These are phyloP conservation scores for Peromyscus polionotus DNA, from an alignment of 2,113 vertebrate genomes.

Conservation along the genomic window DNA sequence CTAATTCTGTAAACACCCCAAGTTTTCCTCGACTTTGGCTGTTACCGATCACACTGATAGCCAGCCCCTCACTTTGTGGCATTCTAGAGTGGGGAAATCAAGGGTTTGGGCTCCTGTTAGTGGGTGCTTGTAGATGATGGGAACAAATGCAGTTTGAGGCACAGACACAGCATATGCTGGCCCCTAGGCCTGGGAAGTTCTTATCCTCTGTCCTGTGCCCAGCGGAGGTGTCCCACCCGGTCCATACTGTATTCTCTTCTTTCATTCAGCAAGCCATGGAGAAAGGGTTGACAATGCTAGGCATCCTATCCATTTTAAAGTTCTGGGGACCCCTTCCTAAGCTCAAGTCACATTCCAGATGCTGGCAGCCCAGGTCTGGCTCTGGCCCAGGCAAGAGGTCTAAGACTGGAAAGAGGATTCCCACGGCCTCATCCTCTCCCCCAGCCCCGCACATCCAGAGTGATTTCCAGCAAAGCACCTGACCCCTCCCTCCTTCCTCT, in stretches of 20 bases:
- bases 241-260: background rate
- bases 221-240: background rate
- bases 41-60: background rate
- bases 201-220: background rate
- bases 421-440: background rate
- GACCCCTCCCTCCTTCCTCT: slow-evolving; percentile 44
- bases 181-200: background rate
- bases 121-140: background rate
- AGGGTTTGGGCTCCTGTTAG: background rate
- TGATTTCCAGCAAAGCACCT: slow-evolving; percentile 49
- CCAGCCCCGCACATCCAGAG: slow-evolving; percentile 52
- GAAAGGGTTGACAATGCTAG: background rate
- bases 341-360: background rate
- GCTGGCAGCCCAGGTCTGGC: background rate
- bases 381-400: background rate
- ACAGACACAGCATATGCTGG: background rate
- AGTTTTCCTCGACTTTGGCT: background rate
- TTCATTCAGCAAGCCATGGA: rapidly evolving
- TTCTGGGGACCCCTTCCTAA: background rate
- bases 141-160: background rate
- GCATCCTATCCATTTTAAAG: background rate
- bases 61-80: background rate
- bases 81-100: background rate
- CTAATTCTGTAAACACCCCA: background rate
- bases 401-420: background rate